Evolutionary conservation across 2,797 vertebrate genomes (phyloP).

Genomic region (Apogon talboti): DNA sequence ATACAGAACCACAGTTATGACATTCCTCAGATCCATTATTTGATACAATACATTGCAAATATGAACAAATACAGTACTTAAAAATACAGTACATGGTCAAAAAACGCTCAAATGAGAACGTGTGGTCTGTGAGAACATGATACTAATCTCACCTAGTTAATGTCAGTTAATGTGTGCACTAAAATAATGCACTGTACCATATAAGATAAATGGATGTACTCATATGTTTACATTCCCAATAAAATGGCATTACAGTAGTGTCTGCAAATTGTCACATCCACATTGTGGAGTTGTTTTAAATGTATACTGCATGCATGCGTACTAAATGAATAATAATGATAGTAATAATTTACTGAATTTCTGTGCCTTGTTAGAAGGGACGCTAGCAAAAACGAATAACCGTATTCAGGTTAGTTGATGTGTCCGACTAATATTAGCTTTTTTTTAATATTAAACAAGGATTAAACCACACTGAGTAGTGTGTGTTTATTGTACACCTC

Average conservation of each 20-base stretch:
- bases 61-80: slow-evolving; percentile 46
- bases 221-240: slow-evolving; percentile 33
- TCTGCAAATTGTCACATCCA: slow-evolving; percentile 41
- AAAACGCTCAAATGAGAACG: slow-evolving; percentile 40
- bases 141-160: slow-evolving; percentile 28
- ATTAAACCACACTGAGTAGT: slow-evolving; percentile 6
- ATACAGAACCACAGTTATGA: slow-evolving; percentile 47
- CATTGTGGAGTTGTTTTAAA: slow-evolving; percentile 39
- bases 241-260: slow-evolving; percentile 19
- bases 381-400: slow-evolving; percentile 10
- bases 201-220: slow-evolving; percentile 26
- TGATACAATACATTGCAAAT: slow-evolving; percentile 58
- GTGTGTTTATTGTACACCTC: neutral
- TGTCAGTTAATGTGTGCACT: slow-evolving; percentile 17
- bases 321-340: slow-evolving; percentile 6
- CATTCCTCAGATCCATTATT: slow-evolving; percentile 39
- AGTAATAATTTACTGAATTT: slow-evolving; percentile 19
- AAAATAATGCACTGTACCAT: slow-evolving; percentile 30
- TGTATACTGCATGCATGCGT: slow-evolving; percentile 33
- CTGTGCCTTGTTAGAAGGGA: slow-evolving; percentile 39
- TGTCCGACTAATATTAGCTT: slow-evolving; percentile 13
- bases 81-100: slow-evolving; percentile 15
- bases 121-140: slow-evolving; percentile 15
- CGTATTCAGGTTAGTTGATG: slow-evolving; percentile 5
- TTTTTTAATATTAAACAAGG: neutral